phyloP scores from a whole-genome alignment of 92 coral and sea anemone genomes.

The Phymanthus crucifer region DNA sequence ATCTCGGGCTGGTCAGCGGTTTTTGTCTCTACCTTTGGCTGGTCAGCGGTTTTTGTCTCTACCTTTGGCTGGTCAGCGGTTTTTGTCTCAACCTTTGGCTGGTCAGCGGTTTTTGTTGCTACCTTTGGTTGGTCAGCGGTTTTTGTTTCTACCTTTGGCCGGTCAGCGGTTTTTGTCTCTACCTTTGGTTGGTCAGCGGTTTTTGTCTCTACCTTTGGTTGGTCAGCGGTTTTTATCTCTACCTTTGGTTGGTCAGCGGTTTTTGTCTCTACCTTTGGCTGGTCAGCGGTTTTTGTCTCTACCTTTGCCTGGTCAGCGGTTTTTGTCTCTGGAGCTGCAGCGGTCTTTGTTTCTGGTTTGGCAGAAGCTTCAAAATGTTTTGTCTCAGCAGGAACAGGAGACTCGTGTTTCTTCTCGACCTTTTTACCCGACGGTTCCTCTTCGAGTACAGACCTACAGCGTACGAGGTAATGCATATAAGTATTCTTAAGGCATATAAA shows the following conservation, averaged over 20 bases:
- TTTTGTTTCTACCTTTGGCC: not conserved
- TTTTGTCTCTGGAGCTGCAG: no score
- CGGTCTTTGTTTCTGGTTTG: not conserved
- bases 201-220: not conserved
- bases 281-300: no score
- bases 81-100: not conserved
- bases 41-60: constrained; percentile 34
- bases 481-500: no score
- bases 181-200: constrained; percentile 5
- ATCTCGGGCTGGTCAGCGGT: constrained; percentile 4
- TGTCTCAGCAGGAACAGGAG: not conserved
- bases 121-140: constrained; percentile 12
- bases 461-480: no score
- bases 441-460: constrained; percentile 15
- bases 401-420: constrained; percentile 10
- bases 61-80: constrained; percentile 31
- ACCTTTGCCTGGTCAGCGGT: no score
- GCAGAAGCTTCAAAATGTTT: no score
- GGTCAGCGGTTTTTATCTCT: not conserved
- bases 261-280: no score
- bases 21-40: constrained; percentile 15
- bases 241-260: no score
- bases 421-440: constrained; percentile 12
- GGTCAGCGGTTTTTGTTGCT: not conserved
- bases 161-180: not conserved